These are phyloP conservation scores for Monopis laevigella DNA, from an alignment of 2,888 invertebrate genomes.

Conservation along the genomic window DNA sequence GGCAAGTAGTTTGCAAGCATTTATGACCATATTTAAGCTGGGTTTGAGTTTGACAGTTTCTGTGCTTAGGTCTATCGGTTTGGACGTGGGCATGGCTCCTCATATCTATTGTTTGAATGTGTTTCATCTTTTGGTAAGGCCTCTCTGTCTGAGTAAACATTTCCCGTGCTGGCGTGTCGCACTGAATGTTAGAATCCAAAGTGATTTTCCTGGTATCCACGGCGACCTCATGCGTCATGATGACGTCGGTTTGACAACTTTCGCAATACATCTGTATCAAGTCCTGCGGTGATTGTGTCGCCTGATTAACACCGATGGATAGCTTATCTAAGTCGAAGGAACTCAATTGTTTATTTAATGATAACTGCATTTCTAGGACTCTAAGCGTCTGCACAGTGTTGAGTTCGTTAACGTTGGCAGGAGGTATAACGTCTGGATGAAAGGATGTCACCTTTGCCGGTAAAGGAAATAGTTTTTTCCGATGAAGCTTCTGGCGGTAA, in stretches of 20 bases:
- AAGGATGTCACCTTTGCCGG: slow-evolving; percentile 36
- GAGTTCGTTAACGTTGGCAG: slow-evolving; percentile 33
- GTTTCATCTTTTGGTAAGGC: slow-evolving; percentile 45
- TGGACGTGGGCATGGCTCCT: slow-evolving; percentile 33
- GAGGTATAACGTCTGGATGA: slow-evolving; percentile 38
- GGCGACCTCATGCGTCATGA: slow-evolving; percentile 44
- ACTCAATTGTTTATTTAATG: slow-evolving; percentile 46
- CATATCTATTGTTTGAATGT: slow-evolving; percentile 37
- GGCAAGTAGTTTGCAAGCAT: slow-evolving; percentile 30
- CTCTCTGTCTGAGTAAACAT: slow-evolving; percentile 50
- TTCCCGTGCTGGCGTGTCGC: slow-evolving; percentile 35
- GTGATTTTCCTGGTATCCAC: slow-evolving; percentile 49
- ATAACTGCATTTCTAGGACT: slow-evolving; percentile 53
- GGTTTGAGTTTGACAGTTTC: slow-evolving; percentile 39
- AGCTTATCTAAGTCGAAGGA: slow-evolving; percentile 42
- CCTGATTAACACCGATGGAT: slow-evolving; percentile 45
- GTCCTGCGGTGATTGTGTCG: slow-evolving; percentile 50
- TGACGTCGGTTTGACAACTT: slow-evolving; percentile 50
- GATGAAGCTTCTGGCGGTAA: slow-evolving; percentile 52
- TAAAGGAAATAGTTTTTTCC: slow-evolving; percentile 39
- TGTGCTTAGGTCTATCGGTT: slow-evolving; percentile 40
- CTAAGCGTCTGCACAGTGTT: slow-evolving; percentile 34
- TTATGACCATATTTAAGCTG: slow-evolving; percentile 30
- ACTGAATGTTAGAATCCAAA: slow-evolving; percentile 47
- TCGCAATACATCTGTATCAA: slow-evolving; percentile 37